These are phyloP conservation scores for Muscicapa adusta DNA, from an alignment of 2,113 vertebrate genomes.

Conservation along the genomic window DNA sequence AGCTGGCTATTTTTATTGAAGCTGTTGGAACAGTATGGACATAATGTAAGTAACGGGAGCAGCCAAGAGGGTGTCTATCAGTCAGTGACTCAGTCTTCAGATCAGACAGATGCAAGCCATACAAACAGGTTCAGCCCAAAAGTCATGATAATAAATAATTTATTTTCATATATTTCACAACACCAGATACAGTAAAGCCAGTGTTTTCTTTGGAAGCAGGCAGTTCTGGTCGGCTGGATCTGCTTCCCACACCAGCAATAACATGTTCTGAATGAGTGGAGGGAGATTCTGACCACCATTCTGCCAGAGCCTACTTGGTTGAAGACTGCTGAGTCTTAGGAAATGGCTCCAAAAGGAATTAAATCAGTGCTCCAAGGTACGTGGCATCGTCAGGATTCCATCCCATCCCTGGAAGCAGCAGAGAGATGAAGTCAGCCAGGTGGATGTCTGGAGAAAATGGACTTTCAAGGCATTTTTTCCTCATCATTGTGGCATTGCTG, in stretches of 20 bases:
- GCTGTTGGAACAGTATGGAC: constrained; percentile 39
- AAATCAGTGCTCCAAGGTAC: background rate
- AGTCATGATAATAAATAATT: constrained; percentile 60
- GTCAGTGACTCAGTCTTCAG: constrained; percentile 50
- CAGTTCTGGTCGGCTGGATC: background rate
- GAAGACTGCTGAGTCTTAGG: background rate
- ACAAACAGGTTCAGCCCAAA: constrained; percentile 56
- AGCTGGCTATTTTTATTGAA: constrained; percentile 49
- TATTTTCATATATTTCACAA: constrained; percentile 32
- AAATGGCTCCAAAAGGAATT: background rate
- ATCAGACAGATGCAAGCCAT: constrained; percentile 50
- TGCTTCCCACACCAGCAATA: constrained; percentile 34
- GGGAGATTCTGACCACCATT: constrained; percentile 25
- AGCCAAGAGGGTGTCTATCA: constrained; percentile 45
- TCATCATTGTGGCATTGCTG: background rate
- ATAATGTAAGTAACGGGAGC: constrained; percentile 24
- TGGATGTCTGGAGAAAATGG: background rate
- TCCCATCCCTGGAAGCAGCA: background rate
- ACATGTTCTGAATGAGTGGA: constrained; percentile 19
- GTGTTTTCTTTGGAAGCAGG: constrained; percentile 53
- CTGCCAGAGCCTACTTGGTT: background rate
- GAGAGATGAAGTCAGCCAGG: background rate
- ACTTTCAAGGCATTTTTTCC: background rate
- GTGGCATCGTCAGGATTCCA: background rate
- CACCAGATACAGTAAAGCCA: constrained; percentile 19